A percentile compares a stretch with the other conserved stretches of the same genome.
phyloP scores from a whole-genome alignment of 2,888 invertebrate genomes.

The Spilosoma lubricipeda region DNA sequence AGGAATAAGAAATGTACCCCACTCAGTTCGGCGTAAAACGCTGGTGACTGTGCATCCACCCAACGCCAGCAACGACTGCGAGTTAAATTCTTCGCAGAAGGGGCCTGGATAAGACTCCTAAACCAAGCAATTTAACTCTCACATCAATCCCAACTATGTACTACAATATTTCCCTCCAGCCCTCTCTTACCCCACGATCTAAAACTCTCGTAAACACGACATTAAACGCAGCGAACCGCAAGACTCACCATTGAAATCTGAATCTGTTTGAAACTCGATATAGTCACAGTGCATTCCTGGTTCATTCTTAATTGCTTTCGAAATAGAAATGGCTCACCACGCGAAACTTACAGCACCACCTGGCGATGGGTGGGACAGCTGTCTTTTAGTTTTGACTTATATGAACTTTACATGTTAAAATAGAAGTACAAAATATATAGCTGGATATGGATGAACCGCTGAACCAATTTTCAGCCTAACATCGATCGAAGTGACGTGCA shows the following conservation, averaged over 20 bases:
- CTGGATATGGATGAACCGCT: no score
- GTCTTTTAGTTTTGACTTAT: background rate
- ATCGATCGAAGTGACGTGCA: no score
- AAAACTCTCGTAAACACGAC: conserved; percentile 16
- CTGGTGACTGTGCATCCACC: no score
- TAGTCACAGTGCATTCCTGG: conserved; percentile 59
- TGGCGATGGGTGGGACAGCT: conserved; percentile 53
- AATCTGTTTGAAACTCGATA: conserved; percentile 72
- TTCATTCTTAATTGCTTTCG: conserved; percentile 78
- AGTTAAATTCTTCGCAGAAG: no score
- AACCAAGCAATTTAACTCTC: background rate
- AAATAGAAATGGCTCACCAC: conserved; percentile 70
- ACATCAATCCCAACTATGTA: background rate
- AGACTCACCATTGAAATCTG: conserved; percentile 45
- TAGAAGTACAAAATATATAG: background rate
- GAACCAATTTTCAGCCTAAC: no score
- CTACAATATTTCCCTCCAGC: background rate
- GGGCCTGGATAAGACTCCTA: no score
- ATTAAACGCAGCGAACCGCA: conserved; percentile 15
- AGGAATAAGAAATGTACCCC: no score
- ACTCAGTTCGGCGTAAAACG: no score
- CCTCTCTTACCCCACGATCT: conserved; percentile 1
- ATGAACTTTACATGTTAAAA: conserved; percentile 9
- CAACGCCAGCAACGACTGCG: no score
- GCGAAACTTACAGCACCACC: conserved; percentile 62